Evolutionary conservation across 2,888 invertebrate species (phyloP).

Genomic region (Criorhina ranunculi): DNA sequence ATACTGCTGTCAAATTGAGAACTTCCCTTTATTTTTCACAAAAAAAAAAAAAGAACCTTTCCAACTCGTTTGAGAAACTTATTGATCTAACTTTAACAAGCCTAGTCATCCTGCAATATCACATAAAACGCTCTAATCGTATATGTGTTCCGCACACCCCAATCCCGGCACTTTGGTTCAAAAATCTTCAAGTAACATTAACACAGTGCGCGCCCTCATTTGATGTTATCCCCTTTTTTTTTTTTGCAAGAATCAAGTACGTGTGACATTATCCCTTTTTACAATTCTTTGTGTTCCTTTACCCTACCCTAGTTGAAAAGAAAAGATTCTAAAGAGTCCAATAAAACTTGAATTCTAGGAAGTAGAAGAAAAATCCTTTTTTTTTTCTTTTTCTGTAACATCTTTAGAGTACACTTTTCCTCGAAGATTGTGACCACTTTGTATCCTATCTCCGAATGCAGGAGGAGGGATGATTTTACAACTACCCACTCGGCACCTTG

Average conservation of each 20-base stretch:
- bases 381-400: constrained; percentile 33
- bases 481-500: constrained; percentile 5
- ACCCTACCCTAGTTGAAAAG: neutral
- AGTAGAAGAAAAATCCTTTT: constrained; percentile 25
- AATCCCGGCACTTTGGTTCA: constrained; percentile 1
- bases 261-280: constrained; percentile 66
- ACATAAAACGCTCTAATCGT: constrained; percentile 1
- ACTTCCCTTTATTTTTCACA: neutral
- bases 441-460: neutral
- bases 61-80: constrained; percentile 17
- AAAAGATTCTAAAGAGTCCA: neutral
- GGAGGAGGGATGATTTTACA: neutral
- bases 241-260: constrained; percentile 54
- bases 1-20: constrained; percentile 26
- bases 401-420: constrained; percentile 20
- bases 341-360: constrained; percentile 13
- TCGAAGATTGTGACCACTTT: constrained; percentile 38
- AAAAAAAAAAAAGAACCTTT: neutral
- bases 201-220: constrained; percentile 21
- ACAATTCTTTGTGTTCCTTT: constrained; percentile 22
- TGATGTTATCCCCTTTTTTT: constrained; percentile 36
- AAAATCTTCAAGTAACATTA: constrained; percentile 21
- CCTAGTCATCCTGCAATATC: constrained; percentile 19
- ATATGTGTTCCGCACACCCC: neutral
- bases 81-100: constrained; percentile 42